Evolutionary conservation across 2,888 invertebrate genomes (phyloP), one percentile per base, ranked within the genome.

Genomic region (Epirrhoe alternata): DNA sequence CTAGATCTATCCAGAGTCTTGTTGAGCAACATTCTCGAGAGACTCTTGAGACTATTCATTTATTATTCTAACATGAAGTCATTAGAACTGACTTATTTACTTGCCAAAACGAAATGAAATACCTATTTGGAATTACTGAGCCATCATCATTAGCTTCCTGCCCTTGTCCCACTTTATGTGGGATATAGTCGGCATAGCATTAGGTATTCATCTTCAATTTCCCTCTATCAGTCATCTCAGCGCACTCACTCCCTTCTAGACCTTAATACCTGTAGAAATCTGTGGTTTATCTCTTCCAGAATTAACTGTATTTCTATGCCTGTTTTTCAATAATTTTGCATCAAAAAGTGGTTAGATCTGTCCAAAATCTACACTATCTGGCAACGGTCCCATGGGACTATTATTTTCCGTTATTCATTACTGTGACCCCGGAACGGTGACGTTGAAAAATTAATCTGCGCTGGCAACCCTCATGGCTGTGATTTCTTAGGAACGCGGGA

Each of bases 381-480:
- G 63, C 62, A 57, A 64, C 38, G 58, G 2, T 45, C 58, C 47
- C 35, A 16, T 12, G 49, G 54, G 53, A 57, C 47, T 54, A 33
- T 54, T 59, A 54, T 47, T 42, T 65, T 64, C 58, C 47, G 66
- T 67, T 45, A 61, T 72, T 69, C 68, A 72, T 72, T 72, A 72
- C 68, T 60, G 42, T 51, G 54, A 55, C 55, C 67, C 38, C 10
- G n/a, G 52, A 56, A 68, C 31, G 59, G 5, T 70, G 70, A 70
- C 71, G 63, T 64, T 73, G 71, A 69, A 68, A 66, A 68, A 71
- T 73, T 73, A 71, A 68, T 71, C 70, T 61, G 51, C 64, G 51
- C 38, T 47, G 14, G 47, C 33, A 17, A 52, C 17, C 42, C 49
- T 33, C 49, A 52, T 53, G 31, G 33, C 5, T 53, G 49, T 57